Conservation (phyloP, 2,888 invertebrate genomes). For the Amiota mariae region DNA sequence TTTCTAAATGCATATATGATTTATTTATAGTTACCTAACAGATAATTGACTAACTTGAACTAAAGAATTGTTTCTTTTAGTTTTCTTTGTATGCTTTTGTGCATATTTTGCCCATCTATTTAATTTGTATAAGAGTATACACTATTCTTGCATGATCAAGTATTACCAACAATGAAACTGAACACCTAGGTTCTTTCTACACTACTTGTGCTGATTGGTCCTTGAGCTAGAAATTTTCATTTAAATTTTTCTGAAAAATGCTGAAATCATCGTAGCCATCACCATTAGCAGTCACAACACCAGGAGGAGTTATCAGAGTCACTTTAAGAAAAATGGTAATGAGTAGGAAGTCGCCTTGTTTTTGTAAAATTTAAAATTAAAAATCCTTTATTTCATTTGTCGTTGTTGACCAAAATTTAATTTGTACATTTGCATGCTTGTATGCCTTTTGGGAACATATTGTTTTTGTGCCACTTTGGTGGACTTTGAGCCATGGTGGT, state of each 20-base stretch:
- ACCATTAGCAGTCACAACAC: not conserved
- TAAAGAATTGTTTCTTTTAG: too few relatives aligned
- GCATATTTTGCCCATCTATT: slow-evolving; percentile 20
- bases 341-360: not conserved
- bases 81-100: not conserved
- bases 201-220: slow-evolving; percentile 4
- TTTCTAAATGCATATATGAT: too few relatives aligned
- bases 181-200: not conserved
- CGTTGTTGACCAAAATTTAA: slow-evolving; percentile 13
- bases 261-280: slow-evolving; percentile 16
- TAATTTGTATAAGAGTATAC: slow-evolving; percentile 20
- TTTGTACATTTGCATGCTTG: not conserved
- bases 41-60: too few relatives aligned
- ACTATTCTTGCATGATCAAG: too few relatives aligned
- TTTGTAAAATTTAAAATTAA: slow-evolving; percentile 9
- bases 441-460: not conserved
- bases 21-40: too few relatives aligned
- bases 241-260: slow-evolving; percentile 27
- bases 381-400: slow-evolving; percentile 1
- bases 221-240: slow-evolving; percentile 8
- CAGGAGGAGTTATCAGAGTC: too few relatives aligned
- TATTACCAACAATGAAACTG: too few relatives aligned
- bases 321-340: too few relatives aligned
- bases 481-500: not conserved
- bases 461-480: too few relatives aligned